Evolutionary conservation across 2,888 invertebrate species (phyloP).

Genomic region (Ctenicera cuprea): DNA sequence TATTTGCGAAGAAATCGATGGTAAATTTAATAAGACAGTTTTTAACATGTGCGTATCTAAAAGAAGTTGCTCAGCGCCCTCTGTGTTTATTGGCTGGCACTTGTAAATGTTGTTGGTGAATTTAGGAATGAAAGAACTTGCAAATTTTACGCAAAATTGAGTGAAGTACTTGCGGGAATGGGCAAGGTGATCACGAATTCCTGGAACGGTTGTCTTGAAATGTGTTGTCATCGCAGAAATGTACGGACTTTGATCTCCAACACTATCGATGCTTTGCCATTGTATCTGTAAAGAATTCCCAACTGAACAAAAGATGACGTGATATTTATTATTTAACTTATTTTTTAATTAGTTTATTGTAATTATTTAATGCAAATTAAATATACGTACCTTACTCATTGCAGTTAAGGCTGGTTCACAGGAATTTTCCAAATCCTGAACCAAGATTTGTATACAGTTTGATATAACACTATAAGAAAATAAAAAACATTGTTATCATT

Average conservation of each 20-base stretch:
- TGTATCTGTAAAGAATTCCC: constrained; percentile 77
- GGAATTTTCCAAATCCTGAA: constrained; percentile 94
- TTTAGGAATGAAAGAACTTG: constrained; percentile 95
- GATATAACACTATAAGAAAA: constrained; percentile 79
- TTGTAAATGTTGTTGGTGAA: constrained; percentile 93
- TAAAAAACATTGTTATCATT: neutral
- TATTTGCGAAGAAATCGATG: constrained; percentile 93
- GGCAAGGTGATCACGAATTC: constrained; percentile 91
- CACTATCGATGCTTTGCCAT: constrained; percentile 94
- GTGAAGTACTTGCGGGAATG: constrained; percentile 98
- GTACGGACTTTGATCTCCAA: constrained; percentile 98
- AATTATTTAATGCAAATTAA: too few species aligned
- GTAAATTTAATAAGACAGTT: constrained; percentile 94
- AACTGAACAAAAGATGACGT: neutral
- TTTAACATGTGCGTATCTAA: constrained; percentile 96
- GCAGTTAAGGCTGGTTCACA: constrained; percentile 95
- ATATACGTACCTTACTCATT: constrained; percentile 87
- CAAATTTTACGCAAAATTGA: constrained; percentile 97
- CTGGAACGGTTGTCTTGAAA: constrained; percentile 89
- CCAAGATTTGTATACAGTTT: constrained; percentile 92
- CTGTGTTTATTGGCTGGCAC: constrained; percentile 90
- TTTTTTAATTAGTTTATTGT: too few species aligned
- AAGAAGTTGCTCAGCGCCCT: constrained; percentile 96
- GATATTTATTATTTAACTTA: too few species aligned
- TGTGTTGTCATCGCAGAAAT: constrained; percentile 92